Percentiles rank a stretch among this genome's conserved stretches.
Evolutionary conservation across 2,797 vertebrate genomes (phyloP).

Genomic region (Alosa sapidissima): DNA sequence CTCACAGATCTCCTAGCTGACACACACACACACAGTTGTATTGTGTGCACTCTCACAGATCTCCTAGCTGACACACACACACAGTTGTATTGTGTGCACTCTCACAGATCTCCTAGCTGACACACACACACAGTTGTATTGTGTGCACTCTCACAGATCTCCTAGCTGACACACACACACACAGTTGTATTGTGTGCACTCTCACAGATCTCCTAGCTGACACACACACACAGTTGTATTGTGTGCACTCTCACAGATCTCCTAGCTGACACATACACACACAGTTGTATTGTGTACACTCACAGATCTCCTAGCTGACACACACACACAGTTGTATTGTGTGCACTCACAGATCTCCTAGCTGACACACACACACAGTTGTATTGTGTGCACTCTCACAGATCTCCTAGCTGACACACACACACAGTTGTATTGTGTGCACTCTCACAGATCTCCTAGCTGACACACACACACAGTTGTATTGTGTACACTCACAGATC

Average conservation of each 20-base stretch:
- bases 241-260: not conserved
- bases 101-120: not conserved
- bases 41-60: not conserved
- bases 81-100: not conserved
- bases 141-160: not conserved
- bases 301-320: not conserved
- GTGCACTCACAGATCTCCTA: not conserved
- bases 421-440: not conserved
- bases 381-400: not conserved
- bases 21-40: not conserved
- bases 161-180: not conserved
- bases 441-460: not conserved
- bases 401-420: not conserved
- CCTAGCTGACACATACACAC: not conserved
- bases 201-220: not conserved
- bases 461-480: not conserved
- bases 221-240: not conserved
- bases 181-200: not conserved
- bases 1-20: not conserved
- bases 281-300: not conserved
- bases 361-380: not conserved
- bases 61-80: not conserved
- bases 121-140: not conserved
- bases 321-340: not conserved
- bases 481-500: not conserved